Evolutionary conservation across 2,113 vertebrate species (phyloP).

Genomic region (Clarias magur): DNA sequence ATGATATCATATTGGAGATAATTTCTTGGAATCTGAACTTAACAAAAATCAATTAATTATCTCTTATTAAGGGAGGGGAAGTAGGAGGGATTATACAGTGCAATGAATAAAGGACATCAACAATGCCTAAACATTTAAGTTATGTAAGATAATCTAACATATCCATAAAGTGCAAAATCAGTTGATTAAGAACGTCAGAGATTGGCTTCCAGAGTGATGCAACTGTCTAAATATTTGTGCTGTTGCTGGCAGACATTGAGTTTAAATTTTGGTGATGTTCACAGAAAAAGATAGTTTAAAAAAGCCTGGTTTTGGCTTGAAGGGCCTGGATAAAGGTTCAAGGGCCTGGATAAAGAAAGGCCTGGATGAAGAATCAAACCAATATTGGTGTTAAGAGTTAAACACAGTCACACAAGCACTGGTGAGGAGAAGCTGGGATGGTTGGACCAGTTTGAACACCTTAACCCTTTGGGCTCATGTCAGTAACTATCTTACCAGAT

Average conservation of each 20-base stretch:
- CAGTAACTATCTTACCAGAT: slow-evolving; percentile 6
- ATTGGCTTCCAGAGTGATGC: neutral
- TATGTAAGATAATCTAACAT: neutral
- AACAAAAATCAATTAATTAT: neutral
- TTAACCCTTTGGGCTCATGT: too few species aligned
- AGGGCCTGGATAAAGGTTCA: neutral
- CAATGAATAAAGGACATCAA: neutral
- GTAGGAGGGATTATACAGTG: neutral
- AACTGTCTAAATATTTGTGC: neutral
- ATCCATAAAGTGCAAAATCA: neutral
- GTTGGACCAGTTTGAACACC: neutral
- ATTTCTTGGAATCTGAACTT: neutral
- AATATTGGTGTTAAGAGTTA: neutral
- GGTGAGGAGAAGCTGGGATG: neutral
- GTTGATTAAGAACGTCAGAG: neutral
- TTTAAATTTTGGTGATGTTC: neutral
- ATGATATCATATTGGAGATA: neutral
- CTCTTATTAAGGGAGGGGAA: neutral
- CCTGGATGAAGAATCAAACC: neutral
- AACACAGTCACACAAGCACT: neutral
- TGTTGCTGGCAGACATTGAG: neutral
- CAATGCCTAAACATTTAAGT: neutral
- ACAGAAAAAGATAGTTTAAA: neutral
- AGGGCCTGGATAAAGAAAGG: neutral
- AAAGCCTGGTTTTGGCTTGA: neutral